Conservation (phyloP, 2,797 vertebrate genomes). For the Taenioides sp. region DNA sequence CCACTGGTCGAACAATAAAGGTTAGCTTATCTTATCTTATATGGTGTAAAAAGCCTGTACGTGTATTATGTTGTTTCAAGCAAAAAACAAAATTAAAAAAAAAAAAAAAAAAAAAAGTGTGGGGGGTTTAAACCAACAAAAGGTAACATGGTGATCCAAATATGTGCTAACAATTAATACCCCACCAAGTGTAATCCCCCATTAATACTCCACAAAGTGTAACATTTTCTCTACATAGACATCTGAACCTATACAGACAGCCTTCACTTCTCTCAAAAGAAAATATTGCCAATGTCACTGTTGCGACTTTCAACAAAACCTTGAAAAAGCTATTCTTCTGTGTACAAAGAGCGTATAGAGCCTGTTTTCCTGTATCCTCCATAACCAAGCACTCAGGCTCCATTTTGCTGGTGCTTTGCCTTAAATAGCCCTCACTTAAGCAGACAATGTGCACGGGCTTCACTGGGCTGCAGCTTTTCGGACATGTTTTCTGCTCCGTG, state of each 20-base stretch:
- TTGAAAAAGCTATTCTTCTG: neutral
- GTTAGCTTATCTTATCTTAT: too few relatives aligned
- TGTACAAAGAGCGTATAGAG: neutral
- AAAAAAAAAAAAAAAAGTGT: too few relatives aligned
- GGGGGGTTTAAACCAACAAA: too few relatives aligned
- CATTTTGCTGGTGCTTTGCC: conserved; percentile 35
- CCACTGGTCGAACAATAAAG: too few relatives aligned
- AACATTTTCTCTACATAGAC: neutral
- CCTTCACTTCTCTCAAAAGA: too few relatives aligned
- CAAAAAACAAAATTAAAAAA: too few relatives aligned
- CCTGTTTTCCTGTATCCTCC: neutral
- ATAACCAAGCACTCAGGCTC: neutral
- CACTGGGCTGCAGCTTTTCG: conserved; percentile 39
- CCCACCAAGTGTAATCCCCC: too few relatives aligned
- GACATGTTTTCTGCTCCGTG: conserved; percentile 1
- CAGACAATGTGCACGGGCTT: conserved; percentile 62
- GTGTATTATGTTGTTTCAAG: too few relatives aligned
- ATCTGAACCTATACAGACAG: neutral
- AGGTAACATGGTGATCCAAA: too few relatives aligned
- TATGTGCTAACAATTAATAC: too few relatives aligned
- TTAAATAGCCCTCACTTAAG: conserved; percentile 64
- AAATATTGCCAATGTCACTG: neutral
- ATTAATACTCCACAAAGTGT: neutral
- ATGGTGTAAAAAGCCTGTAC: too few relatives aligned
- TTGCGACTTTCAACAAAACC: neutral